Percentiles rank a stretch among this genome's conserved stretches.
Conservation (phyloP, 2,113 vertebrate genomes). For the Hemiprocne comata region DNA sequence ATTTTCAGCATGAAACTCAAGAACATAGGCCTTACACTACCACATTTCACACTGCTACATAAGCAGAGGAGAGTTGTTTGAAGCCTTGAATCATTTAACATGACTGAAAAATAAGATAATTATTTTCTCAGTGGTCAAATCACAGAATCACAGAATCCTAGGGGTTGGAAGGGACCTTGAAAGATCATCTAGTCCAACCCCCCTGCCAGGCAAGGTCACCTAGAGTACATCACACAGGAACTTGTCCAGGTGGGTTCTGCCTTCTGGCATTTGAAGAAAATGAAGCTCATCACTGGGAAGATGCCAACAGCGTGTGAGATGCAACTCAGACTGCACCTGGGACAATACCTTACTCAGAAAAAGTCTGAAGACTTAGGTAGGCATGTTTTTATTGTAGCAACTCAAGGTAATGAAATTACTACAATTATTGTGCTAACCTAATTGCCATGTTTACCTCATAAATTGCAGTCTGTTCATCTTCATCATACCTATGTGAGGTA, state of each 20-base stretch:
- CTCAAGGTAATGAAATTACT: not conserved
- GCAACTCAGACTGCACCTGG: not conserved
- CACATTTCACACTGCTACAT: not conserved
- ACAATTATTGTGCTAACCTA: not conserved
- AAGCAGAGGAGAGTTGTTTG: not conserved
- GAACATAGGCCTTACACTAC: not conserved
- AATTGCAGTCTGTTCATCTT: not conserved
- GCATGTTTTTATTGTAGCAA: not conserved
- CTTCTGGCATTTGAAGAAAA: not conserved
- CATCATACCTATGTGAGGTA: not conserved
- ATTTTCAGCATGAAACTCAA: not conserved
- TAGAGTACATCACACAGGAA: too few relatives aligned
- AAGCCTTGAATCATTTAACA: not conserved
- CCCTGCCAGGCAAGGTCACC: too few relatives aligned
- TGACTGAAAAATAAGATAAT: not conserved
- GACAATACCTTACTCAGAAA: not conserved
- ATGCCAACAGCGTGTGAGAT: not conserved
- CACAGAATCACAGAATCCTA: too few relatives aligned
- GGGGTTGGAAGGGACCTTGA: too few relatives aligned
- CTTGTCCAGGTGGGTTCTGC: not conserved
- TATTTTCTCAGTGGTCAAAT: not conserved
- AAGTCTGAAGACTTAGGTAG: not conserved
- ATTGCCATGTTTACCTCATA: not conserved
- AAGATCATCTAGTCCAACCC: too few relatives aligned
- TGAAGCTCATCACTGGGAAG: not conserved